Percentiles rank a stretch among this genome's conserved stretches.
Evolutionary conservation across 1,140 invertebrate genomes (phyloP).

Genomic region (Akabosia matsudoensis): DNA sequence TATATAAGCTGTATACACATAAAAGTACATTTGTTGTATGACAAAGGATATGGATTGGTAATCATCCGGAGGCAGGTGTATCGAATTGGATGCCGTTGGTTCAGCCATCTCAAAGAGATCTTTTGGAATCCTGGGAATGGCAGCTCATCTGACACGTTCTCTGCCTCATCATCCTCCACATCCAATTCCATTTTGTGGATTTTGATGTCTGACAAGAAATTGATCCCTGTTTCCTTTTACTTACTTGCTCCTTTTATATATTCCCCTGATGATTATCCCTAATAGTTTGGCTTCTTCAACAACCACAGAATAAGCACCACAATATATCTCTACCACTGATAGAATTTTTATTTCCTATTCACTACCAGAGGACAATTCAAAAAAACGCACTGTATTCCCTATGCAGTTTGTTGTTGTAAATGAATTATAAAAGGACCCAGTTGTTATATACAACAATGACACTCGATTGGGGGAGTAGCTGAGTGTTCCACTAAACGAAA

Average conservation of each 20-base stretch:
- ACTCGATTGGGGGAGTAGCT: too few relatives aligned
- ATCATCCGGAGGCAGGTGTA: slow-evolving; percentile 91
- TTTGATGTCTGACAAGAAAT: slow-evolving; percentile 10
- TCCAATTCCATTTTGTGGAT: slow-evolving; percentile 45
- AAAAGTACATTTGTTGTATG: slow-evolving; percentile 35
- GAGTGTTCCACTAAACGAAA: too few relatives aligned
- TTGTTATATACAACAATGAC: too few relatives aligned
- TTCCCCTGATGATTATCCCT: background rate
- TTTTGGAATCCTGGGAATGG: slow-evolving; percentile 86
- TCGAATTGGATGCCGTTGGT: slow-evolving; percentile 78
- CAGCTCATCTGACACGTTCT: slow-evolving; percentile 55
- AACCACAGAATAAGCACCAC: background rate
- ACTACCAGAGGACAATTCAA: too few relatives aligned
- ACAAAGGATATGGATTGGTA: slow-evolving; percentile 98
- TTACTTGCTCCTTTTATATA: background rate
- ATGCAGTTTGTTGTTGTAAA: too few relatives aligned
- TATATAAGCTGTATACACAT: background rate
- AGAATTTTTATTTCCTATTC: too few relatives aligned
- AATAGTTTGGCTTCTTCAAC: background rate
- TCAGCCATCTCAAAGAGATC: slow-evolving; percentile 75
- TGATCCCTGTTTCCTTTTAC: background rate
- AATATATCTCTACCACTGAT: too few relatives aligned
- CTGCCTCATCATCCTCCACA: slow-evolving; percentile 44
- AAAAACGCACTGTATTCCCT: too few relatives aligned
- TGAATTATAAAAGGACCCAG: too few relatives aligned